Evolutionary conservation across 2,888 invertebrate species (phyloP), one percentile per base, ranked within the genome.

Genomic region (Laspeyria flexula): DNA sequence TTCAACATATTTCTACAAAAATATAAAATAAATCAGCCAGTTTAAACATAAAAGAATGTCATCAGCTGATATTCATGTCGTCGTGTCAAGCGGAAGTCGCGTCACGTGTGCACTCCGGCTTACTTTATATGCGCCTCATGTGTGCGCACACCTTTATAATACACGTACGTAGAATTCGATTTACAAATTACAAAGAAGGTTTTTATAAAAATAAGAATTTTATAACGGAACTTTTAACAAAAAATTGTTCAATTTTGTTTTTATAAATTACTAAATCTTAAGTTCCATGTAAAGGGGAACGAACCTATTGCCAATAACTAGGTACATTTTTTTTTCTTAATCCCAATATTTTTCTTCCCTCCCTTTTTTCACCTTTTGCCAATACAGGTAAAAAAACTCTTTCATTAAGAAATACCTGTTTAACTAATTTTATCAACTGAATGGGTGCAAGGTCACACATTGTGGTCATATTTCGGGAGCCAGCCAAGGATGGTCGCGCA

Each of bases 91-190:
- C 86, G 88, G 88, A 88, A 85, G 82, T 83, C 70, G 75, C 83
- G 76, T 86, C 88, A 88, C 84, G 82, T 84, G 83, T 74, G 66
- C 55, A 57, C 65, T 31, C 52, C 41, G 56, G 62, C 75, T 74
- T 72, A 76, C 56, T 88, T 79, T 63, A 79, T 88, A 89, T 89
- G 76, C 86, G 61, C 42, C 55, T 51, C 65, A 54, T 50, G 71
- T 70, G 68, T 67, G 51, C 43, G 51, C 59, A 42, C 53, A 63
- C 67, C 73, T 75, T 73, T 73, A 71, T 65, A 59, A 48, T 46
- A 52, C 56, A 30, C 55, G 38, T 60, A 61, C 56, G 46, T 56
- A 63, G 55, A 66, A 60, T 71, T 64, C 56, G 10, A 48, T 54
- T 65, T 63, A 62, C 48, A 54, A 46, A 67, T 35, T 38, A 34